These are phyloP conservation scores for Lepidonotus clava DNA, from an alignment of 2,888 invertebrate species.

Conservation along the genomic window DNA sequence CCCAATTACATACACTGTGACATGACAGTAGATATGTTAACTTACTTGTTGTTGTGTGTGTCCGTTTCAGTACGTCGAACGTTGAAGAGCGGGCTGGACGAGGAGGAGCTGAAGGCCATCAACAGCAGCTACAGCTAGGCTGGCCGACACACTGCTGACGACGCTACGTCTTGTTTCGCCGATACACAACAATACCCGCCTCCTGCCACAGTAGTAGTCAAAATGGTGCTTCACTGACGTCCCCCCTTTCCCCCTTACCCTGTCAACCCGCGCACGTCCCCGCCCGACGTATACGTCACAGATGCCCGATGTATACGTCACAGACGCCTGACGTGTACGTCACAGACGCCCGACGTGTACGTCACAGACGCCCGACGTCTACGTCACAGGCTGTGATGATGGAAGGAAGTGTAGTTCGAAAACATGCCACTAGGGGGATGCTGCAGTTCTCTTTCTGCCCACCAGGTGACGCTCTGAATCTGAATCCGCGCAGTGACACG, in stretches of 20 bases:
- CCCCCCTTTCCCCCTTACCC: background rate
- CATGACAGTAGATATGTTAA: background rate
- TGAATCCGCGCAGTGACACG: no score
- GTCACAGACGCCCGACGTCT: no score
- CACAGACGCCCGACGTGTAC: no score
- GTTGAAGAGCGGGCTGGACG: slow-evolving; percentile 55
- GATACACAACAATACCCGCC: background rate
- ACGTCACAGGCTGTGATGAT: no score
- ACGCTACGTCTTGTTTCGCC: background rate
- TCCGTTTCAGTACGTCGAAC: slow-evolving; percentile 57
- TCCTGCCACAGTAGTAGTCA: slow-evolving; percentile 38
- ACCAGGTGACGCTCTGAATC: no score
- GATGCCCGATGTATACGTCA: no score
- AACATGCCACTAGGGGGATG: no score
- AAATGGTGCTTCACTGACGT: slow-evolving; percentile 31
- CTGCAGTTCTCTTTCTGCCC: no score
- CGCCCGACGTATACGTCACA: no score
- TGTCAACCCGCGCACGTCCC: background rate
- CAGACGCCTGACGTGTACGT: no score
- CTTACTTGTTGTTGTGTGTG: background rate
- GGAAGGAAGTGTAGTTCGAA: no score
- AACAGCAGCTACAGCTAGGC: slow-evolving; percentile 49
- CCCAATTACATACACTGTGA: background rate
- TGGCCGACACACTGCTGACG: background rate
- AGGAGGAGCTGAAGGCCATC: slow-evolving; percentile 52